These are phyloP conservation scores for Acromyrmex echinatior DNA, from an alignment of 1,140 invertebrate species.

Conservation along the genomic window DNA sequence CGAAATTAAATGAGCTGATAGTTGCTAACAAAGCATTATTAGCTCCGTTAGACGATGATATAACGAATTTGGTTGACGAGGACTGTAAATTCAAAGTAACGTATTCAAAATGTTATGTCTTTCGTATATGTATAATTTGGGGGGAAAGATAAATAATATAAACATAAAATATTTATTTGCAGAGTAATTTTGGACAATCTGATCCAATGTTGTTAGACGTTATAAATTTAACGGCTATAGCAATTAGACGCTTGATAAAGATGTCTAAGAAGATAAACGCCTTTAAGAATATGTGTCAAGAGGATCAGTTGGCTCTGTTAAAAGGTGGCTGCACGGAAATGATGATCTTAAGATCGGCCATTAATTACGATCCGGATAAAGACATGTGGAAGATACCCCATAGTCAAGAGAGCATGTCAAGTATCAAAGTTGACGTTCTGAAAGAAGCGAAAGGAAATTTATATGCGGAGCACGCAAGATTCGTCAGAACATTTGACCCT, in stretches of 20 bases:
- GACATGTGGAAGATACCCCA: constrained; percentile 95
- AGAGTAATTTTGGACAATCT: constrained; percentile 86
- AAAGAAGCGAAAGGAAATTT: constrained; percentile 95
- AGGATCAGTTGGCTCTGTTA: constrained; percentile 95
- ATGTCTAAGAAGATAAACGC: constrained; percentile 96
- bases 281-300: constrained; percentile 96
- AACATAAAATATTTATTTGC: constrained; percentile 33
- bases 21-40: constrained; percentile 94
- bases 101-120: not conserved
- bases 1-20: constrained; percentile 94
- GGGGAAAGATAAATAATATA: not conserved
- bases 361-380: constrained; percentile 95
- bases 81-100: constrained; percentile 88
- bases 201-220: constrained; percentile 93
- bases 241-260: constrained; percentile 95
- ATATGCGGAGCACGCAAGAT: constrained; percentile 94
- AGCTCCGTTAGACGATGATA: constrained; percentile 93
- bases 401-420: constrained; percentile 90
- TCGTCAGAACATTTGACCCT: constrained; percentile 93
- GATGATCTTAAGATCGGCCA: constrained; percentile 95
- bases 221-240: constrained; percentile 96
- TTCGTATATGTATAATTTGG: not conserved
- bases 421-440: constrained; percentile 94
- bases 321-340: constrained; percentile 96
- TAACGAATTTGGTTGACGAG: constrained; percentile 89